These are phyloP conservation scores for Sebastes itinus DNA, from an alignment of 2,797 vertebrate species.

Conservation along the genomic window DNA sequence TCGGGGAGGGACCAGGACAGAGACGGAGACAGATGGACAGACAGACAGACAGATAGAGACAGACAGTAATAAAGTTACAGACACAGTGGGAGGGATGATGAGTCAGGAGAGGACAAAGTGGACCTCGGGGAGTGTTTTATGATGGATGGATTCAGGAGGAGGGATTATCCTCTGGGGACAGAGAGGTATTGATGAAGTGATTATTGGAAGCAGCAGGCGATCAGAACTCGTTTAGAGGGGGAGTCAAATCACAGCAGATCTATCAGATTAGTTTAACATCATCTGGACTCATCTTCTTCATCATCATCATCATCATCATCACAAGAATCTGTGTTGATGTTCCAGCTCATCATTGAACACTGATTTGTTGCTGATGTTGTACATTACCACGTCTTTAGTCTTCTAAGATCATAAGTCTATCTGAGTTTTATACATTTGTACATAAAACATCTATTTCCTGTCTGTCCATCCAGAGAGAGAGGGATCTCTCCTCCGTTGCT, in stretches of 20 bases:
- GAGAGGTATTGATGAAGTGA: slow-evolving; percentile 64
- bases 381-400: background rate
- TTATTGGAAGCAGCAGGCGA: slow-evolving; percentile 38
- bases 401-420: background rate
- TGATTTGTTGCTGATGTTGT: background rate
- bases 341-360: background rate
- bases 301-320: background rate
- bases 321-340: background rate
- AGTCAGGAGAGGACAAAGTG: slow-evolving; percentile 19
- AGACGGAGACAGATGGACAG: background rate
- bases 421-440: background rate
- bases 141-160: background rate
- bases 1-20: background rate
- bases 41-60: background rate
- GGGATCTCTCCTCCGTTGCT: no score
- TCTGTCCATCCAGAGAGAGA: background rate
- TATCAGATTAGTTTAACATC: background rate
- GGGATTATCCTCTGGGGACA: background rate
- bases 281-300: background rate
- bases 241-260: background rate
- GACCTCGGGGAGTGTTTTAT: slow-evolving; percentile 35
- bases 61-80: slow-evolving; percentile 18
- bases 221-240: slow-evolving; percentile 44
- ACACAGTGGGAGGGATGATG: background rate
- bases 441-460: background rate